These are phyloP conservation scores for Strix aluco DNA, from an alignment of 2,113 vertebrate species.

Conservation along the genomic window DNA sequence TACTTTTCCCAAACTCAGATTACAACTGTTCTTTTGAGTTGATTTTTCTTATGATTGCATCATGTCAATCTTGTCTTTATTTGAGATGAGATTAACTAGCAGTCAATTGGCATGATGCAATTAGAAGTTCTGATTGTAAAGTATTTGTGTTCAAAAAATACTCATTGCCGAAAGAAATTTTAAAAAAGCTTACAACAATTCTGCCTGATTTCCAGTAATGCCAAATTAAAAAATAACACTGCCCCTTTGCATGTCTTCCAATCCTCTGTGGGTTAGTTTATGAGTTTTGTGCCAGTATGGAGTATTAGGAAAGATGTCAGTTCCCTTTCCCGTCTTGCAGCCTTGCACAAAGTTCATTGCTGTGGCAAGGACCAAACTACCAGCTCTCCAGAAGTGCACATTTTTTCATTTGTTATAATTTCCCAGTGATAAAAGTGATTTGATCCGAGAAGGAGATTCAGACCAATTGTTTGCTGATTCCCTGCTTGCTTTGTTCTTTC, in stretches of 20 bases:
- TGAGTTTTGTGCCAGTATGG: background rate
- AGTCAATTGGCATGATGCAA: background rate
- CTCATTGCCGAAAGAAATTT: background rate
- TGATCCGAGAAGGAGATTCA: background rate
- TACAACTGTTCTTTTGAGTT: background rate
- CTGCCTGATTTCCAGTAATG: background rate
- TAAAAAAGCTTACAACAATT: background rate
- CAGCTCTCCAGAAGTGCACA: background rate
- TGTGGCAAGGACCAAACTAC: background rate
- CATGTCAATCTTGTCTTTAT: background rate
- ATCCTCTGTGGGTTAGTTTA: background rate
- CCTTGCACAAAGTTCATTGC: background rate
- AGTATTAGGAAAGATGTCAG: background rate
- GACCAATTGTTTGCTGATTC: background rate
- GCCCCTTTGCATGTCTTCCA: background rate
- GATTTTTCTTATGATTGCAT: conserved; percentile 15
- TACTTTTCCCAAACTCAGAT: background rate
- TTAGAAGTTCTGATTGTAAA: background rate
- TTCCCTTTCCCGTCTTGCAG: background rate
- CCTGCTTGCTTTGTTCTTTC: background rate
- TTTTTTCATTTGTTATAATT: background rate
- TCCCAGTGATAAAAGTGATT: background rate
- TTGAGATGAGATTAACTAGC: background rate
- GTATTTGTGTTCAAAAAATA: background rate
- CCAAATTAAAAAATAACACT: background rate